A percentile compares a stretch with the other conserved stretches of the same genome.
These are phyloP conservation scores for Distichodus sexfasciatus DNA, from an alignment of 2,797 vertebrate species.

Conservation along the genomic window DNA sequence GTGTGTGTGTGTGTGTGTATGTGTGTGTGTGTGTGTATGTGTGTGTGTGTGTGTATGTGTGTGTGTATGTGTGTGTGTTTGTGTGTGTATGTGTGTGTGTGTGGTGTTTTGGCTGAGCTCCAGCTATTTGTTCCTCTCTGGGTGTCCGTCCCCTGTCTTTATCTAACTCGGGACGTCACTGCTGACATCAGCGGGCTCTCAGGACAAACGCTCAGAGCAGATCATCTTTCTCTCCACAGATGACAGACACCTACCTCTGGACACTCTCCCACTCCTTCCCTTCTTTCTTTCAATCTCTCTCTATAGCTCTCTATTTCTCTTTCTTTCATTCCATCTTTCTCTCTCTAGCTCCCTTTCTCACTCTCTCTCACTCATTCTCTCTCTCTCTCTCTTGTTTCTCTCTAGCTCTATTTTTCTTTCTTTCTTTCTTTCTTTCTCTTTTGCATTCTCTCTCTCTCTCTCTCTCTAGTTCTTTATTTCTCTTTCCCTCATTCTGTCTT, in stretches of 20 bases:
- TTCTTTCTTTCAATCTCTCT: too few species aligned
- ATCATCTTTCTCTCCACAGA: constrained; percentile 53
- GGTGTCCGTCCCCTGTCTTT: constrained; percentile 11
- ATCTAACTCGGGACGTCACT: constrained; percentile 26
- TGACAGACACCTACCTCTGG: constrained; percentile 31
- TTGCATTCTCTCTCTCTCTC: too few species aligned
- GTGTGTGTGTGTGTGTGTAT: not conserved
- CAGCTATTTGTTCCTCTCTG: constrained; percentile 18
- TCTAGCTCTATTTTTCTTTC: too few species aligned
- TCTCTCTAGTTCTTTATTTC: too few species aligned
- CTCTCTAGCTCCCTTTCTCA: too few species aligned
- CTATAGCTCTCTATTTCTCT: too few species aligned
- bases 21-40: not conserved
- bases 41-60: not conserved
- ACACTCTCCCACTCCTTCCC: too few species aligned
- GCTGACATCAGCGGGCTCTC: constrained; percentile 44
- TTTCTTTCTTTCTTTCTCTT: too few species aligned
- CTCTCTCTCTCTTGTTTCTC: too few species aligned
- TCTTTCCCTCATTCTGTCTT: too few species aligned
- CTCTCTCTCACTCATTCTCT: too few species aligned
- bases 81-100: not conserved
- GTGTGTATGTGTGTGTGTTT: not conserved
- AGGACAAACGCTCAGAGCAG: constrained; percentile 31
- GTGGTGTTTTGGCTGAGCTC: constrained; percentile 11
- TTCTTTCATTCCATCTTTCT: too few species aligned